Evolutionary conservation across 2,797 vertebrate genomes (phyloP).

Genomic region (Limosa lapponica): DNA sequence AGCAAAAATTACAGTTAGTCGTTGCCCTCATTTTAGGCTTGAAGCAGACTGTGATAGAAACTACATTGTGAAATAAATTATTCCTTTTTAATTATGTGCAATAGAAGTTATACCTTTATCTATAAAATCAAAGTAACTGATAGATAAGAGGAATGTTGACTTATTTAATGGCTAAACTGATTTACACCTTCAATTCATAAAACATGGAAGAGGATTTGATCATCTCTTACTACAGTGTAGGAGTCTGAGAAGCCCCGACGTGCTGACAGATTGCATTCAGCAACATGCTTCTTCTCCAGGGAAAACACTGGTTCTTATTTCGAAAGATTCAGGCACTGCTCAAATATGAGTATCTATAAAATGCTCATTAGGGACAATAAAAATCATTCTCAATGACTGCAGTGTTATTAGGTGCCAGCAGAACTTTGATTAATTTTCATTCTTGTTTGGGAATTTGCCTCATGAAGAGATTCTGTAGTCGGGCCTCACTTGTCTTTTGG

Average conservation of each 20-base stretch:
- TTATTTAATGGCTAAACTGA: conserved; percentile 63
- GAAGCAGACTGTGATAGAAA: conserved; percentile 50
- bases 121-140: conserved; percentile 65
- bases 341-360: conserved; percentile 45
- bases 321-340: conserved; percentile 48
- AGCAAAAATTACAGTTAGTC: conserved; percentile 25
- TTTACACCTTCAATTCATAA: conserved; percentile 59
- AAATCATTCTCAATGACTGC: conserved; percentile 42
- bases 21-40: conserved; percentile 64
- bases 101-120: conserved; percentile 63
- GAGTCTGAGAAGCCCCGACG: not conserved
- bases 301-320: conserved; percentile 39
- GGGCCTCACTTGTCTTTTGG: not conserved
- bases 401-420: conserved; percentile 39
- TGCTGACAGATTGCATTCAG: conserved; percentile 57
- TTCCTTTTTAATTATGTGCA: conserved; percentile 69
- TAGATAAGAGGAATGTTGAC: conserved; percentile 60
- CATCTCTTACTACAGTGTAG: conserved; percentile 8
- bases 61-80: conserved; percentile 67
- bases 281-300: conserved; percentile 34
- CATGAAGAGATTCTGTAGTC: not conserved
- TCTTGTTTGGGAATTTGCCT: conserved; percentile 13
- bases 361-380: conserved; percentile 66
- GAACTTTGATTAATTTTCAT: conserved; percentile 48
- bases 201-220: conserved; percentile 59